phyloP scores from a whole-genome alignment of 2,888 invertebrate genomes.

The Phaedon cochleariae region DNA sequence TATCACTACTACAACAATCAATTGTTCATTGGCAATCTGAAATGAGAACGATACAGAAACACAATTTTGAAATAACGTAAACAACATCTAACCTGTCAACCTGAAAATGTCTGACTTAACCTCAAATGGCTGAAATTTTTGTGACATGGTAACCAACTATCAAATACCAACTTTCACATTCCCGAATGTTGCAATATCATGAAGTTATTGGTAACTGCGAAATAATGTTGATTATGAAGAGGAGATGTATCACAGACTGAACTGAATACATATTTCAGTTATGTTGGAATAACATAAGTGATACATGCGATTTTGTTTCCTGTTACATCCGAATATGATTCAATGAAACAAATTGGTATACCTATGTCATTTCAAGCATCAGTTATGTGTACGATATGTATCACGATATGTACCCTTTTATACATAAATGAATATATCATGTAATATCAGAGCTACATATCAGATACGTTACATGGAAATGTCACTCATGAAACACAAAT shows the following conservation, averaged over 20 bases:
- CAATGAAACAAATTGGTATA: no score
- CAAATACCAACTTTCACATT: background rate
- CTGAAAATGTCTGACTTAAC: background rate
- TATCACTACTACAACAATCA: no score
- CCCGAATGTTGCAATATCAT: background rate
- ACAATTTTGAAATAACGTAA: no score
- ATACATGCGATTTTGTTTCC: background rate
- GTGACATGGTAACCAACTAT: background rate
- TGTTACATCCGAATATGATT: background rate
- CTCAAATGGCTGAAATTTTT: background rate
- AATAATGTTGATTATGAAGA: background rate
- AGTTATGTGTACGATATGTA: background rate
- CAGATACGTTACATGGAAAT: background rate
- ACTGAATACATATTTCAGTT: background rate
- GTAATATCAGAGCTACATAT: background rate
- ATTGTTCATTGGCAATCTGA: no score
- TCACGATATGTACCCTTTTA: background rate
- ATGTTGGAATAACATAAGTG: background rate
- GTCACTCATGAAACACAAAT: background rate
- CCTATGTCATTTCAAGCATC: background rate
- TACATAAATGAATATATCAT: background rate
- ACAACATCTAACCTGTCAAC: no score
- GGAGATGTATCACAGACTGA: background rate
- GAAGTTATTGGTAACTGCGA: background rate
- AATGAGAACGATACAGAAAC: no score